Conservation (phyloP, 2,113 vertebrate genomes). For the Syrmaticus mikado region DNA sequence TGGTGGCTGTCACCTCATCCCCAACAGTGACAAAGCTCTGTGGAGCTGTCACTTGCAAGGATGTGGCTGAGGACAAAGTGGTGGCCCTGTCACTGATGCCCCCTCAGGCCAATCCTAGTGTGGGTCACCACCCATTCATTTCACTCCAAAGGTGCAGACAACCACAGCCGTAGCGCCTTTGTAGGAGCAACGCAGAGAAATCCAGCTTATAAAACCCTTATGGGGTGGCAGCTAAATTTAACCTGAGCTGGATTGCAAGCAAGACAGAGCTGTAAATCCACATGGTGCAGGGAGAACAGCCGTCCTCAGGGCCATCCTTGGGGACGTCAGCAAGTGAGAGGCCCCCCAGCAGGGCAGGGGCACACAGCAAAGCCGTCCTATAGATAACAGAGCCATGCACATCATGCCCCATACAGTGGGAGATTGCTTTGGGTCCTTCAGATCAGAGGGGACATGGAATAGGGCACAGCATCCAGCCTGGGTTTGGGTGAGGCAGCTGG, state of each 20-base stretch:
- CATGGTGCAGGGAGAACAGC: accelerated
- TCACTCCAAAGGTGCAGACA: background rate
- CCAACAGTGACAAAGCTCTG: background rate
- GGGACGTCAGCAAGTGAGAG: background rate
- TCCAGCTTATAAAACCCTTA: slow-evolving; percentile 7
- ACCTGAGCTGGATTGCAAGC: background rate
- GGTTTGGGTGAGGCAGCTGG: background rate
- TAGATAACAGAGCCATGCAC: accelerated
- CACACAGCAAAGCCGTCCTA: background rate
- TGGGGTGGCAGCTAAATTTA: background rate
- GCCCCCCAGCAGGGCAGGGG: background rate
- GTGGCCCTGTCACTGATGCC: background rate
- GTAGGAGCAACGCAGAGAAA: background rate
- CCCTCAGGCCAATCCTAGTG: accelerated
- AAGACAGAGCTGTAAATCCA: background rate
- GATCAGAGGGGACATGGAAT: background rate
- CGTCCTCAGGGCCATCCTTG: background rate
- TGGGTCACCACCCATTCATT: background rate
- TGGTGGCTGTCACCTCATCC: background rate
- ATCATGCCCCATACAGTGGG: too few relatives aligned
- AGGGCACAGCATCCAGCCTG: accelerated
- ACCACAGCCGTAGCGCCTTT: background rate
- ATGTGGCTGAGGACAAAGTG: background rate
- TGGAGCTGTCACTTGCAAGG: background rate
- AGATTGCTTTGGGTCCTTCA: background rate